Percentiles rank a stretch among this genome's conserved stretches.
Conservation (phyloP, 1,140 invertebrate species). For the Achatina immaculata region DNA sequence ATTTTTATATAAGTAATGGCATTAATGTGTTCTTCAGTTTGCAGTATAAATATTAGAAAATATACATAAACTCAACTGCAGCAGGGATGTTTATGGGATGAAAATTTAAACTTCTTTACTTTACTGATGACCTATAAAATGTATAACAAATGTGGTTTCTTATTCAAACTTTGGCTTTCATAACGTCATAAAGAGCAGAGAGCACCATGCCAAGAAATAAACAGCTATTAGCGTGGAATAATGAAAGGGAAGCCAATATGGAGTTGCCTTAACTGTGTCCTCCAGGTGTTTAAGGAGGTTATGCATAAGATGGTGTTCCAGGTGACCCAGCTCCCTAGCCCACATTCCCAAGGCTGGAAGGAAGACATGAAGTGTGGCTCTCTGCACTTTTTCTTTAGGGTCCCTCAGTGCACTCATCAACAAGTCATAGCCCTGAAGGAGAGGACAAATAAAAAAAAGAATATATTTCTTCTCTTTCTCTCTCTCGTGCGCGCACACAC, state of each 20-base stretch:
- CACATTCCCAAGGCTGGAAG: slow-evolving; percentile 75
- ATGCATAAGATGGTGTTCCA: slow-evolving; percentile 70
- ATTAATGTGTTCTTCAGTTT: too few relatives aligned
- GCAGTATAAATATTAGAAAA: too few relatives aligned
- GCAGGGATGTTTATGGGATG: too few relatives aligned
- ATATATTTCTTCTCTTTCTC: too few relatives aligned
- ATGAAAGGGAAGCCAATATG: slow-evolving; percentile 24
- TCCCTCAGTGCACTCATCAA: slow-evolving; percentile 60
- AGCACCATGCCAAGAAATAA: background rate
- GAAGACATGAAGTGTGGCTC: slow-evolving; percentile 63
- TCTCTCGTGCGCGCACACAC: too few relatives aligned
- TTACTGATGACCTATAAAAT: too few relatives aligned
- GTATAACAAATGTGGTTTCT: too few relatives aligned
- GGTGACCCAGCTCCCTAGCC: slow-evolving; percentile 75
- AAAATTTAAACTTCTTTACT: too few relatives aligned
- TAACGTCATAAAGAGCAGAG: background rate
- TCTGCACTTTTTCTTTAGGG: slow-evolving; percentile 69
- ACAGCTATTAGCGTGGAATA: background rate
- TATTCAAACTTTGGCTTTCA: too few relatives aligned
- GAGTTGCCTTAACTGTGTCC: slow-evolving; percentile 67
- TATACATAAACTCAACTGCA: too few relatives aligned
- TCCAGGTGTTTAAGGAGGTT: slow-evolving; percentile 64
- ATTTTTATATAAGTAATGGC: too few relatives aligned
- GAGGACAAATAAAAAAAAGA: slow-evolving; percentile 4
- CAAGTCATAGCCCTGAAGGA: slow-evolving; percentile 61